Evolutionary conservation across 1,140 invertebrate genomes (phyloP), one percentile per base, ranked within the genome.

Genomic region (Eciton burchellii): DNA sequence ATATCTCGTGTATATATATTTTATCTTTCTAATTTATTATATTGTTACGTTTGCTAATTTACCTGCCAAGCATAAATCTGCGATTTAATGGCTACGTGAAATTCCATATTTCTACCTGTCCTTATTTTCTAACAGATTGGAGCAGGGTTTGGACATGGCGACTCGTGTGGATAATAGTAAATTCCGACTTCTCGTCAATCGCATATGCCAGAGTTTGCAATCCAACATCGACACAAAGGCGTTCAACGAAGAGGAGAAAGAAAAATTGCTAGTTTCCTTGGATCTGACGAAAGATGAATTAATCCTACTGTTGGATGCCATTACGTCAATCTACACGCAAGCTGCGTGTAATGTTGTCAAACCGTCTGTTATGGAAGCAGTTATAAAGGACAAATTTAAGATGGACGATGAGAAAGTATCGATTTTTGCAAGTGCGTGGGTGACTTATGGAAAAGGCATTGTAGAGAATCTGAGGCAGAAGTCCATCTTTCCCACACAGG

Each of bases 191-290:
- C 82, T 94, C 1, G 87, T 92, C 19, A 92, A 91, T 73, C 84
- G 89, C 59, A 91, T 93, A 68, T 92, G 92, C 65, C 90, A 92
- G 49, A 89, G 82, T 8, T 52, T 93, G 9, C 85, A 91, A 35
- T 82, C 87, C 24, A 83, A 52, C 29, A 35, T 45, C 2, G 72
- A 73, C 35, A 63, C 88, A 21, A 93, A 90, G 43, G 81, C 91
- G 16, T 94, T 94, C 45, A 93, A 70, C 45, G 76, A 84, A 1
- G 91, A 92, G 11, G 91, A 93, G 71, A 88, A 93, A 83, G 91
- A 94, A 65, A 93, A 93, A 68, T 56, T 94, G n/a, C 57, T 89
- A 16, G n/a, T 87, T 29, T 93, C 92, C 2, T 79, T 94, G 14
- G 88, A 88, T 45, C 35, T 94, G 26, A 83, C 90, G 12, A 91